Conservation (phyloP, 2,888 invertebrate genomes). For the Gastracanthus pulcherrimus region DNA sequence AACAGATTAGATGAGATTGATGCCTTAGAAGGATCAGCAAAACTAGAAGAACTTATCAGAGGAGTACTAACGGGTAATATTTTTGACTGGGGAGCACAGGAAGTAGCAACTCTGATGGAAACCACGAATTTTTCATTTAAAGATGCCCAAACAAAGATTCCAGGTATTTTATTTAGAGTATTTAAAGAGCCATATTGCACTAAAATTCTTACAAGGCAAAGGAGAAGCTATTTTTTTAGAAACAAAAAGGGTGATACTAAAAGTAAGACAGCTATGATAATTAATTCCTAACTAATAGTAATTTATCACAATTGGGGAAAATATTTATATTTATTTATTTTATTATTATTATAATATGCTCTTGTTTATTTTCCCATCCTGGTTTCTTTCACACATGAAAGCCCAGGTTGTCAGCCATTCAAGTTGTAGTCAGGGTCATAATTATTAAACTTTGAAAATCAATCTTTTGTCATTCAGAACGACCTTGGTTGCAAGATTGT, state of each 20-base stretch:
- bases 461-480: constrained; percentile 79
- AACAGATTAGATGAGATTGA: constrained; percentile 85
- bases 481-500: constrained; percentile 95
- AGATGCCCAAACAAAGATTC: constrained; percentile 90
- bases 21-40: constrained; percentile 79
- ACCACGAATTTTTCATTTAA: constrained; percentile 87
- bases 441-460: not conserved
- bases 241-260: too few relatives aligned
- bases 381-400: too few relatives aligned
- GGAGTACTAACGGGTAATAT: constrained; percentile 91
- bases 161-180: constrained; percentile 77
- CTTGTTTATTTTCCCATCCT: not conserved
- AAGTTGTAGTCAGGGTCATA: too few relatives aligned
- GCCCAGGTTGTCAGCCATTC: too few relatives aligned
- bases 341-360: not conserved
- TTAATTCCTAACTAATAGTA: too few relatives aligned
- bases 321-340: not conserved
- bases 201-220: too few relatives aligned
- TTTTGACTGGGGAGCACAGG: constrained; percentile 98
- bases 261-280: too few relatives aligned
- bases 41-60: constrained; percentile 78
- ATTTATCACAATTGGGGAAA: too few relatives aligned
- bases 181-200: too few relatives aligned
- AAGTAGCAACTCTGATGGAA: constrained; percentile 91
- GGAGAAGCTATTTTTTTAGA: too few relatives aligned